A percentile compares a stretch with the other conserved stretches of the same genome.
phyloP scores from a whole-genome alignment of 2,888 invertebrate species.

The Drosophila kanekoi region DNA sequence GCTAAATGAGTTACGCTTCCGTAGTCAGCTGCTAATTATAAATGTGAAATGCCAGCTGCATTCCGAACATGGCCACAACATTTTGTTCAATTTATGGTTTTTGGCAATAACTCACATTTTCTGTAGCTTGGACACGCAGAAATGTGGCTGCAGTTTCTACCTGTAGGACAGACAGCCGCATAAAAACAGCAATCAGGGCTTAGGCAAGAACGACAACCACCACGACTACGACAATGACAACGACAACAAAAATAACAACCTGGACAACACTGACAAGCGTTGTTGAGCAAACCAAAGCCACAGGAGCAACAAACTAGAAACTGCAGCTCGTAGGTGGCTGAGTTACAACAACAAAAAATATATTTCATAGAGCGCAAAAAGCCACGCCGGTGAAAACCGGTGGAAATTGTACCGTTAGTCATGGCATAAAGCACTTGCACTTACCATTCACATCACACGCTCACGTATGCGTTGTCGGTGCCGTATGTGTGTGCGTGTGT shows the following conservation, averaged over 20 bases:
- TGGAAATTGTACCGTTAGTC: constrained; percentile 23
- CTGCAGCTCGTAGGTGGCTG: constrained; percentile 13
- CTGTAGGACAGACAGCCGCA: neutral
- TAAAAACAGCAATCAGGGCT: constrained; percentile 17
- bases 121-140: neutral
- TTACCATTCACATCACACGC: constrained; percentile 80
- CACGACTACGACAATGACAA: no score
- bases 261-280: constrained; percentile 4
- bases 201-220: neutral
- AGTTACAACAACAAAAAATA: constrained; percentile 2
- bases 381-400: constrained; percentile 25
- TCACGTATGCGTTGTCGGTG: constrained; percentile 1
- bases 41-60: neutral
- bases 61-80: neutral
- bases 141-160: neutral
- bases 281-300: constrained; percentile 21
- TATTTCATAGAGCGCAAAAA: constrained; percentile 20
- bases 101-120: neutral
- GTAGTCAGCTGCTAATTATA: neutral
- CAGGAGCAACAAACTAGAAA: constrained; percentile 16
- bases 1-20: neutral
- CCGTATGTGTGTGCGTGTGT: constrained; percentile 37
- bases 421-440: constrained; percentile 41
- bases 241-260: neutral
- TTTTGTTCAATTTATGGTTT: constrained; percentile 8